phyloP scores from a whole-genome alignment of 2,888 invertebrate species.

The Chrysotoxum bicinctum region DNA sequence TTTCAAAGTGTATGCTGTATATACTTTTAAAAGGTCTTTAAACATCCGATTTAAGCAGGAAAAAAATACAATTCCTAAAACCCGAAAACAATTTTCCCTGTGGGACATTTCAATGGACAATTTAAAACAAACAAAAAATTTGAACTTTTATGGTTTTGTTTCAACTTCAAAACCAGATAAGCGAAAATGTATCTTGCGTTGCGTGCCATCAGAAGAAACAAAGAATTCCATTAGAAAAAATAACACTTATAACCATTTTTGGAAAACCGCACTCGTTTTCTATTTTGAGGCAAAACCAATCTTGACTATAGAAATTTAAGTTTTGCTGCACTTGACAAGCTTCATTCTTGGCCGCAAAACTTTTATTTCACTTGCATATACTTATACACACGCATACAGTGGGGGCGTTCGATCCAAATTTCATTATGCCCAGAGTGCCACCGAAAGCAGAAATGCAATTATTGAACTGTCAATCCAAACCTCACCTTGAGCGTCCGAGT shows the following conservation, averaged over 20 bases:
- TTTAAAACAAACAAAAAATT: background rate
- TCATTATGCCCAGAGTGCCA: conserved; percentile 38
- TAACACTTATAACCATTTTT: background rate
- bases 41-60: background rate
- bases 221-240: background rate
- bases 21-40: background rate
- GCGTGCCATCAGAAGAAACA: background rate
- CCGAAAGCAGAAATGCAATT: conserved; percentile 51
- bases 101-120: background rate
- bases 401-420: conserved; percentile 18
- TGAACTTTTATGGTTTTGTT: background rate
- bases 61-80: background rate
- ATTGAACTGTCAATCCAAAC: conserved; percentile 54
- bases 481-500: background rate
- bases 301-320: background rate
- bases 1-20: too few relatives aligned
- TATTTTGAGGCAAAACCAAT: conserved; percentile 9
- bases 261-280: conserved; percentile 1
- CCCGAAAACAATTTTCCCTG: background rate
- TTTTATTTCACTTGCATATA: background rate
- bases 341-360: background rate
- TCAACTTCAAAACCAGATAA: conserved; percentile 1
- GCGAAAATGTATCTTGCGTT: background rate
- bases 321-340: conserved; percentile 15
- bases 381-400: background rate